Percentiles rank a stretch among this genome's conserved stretches.
These are phyloP conservation scores for Callithrix jacchus DNA, from an alignment of 2,113 vertebrate species.

Conservation along the genomic window DNA sequence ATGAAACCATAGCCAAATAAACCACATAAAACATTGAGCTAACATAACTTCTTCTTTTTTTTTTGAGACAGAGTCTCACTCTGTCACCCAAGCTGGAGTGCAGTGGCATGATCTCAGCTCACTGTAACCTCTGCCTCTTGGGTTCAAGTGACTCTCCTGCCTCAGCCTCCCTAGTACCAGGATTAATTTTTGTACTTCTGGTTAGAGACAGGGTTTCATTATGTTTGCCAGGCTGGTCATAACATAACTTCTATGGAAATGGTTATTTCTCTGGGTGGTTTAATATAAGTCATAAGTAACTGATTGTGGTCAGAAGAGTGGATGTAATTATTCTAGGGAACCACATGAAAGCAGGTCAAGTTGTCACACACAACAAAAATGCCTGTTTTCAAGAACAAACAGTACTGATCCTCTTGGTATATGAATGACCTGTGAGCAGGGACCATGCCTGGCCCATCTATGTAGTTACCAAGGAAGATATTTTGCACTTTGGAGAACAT, in stretches of 20 bases:
- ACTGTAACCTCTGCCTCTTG: too few relatives aligned
- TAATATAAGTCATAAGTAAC: conserved; percentile 23
- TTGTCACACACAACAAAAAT: not conserved
- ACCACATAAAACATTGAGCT: not conserved
- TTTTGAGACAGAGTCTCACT: too few relatives aligned
- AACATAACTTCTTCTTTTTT: conserved; percentile 39
- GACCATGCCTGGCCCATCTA: not conserved
- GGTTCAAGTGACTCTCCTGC: too few relatives aligned
- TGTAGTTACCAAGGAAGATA: not conserved
- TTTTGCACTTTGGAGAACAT: not conserved
- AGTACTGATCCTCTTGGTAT: not conserved
- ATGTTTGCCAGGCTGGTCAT: not conserved
- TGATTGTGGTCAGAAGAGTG: conserved; percentile 5
- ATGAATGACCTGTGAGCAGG: not conserved
- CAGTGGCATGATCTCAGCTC: too few relatives aligned
- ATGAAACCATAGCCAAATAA: conserved; percentile 18
- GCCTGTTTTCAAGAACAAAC: not conserved
- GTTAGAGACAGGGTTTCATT: too few relatives aligned
- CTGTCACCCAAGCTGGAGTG: too few relatives aligned
- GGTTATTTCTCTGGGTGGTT: conserved; percentile 26
- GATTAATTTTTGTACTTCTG: too few relatives aligned
- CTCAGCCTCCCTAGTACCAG: too few relatives aligned
- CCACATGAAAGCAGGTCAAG: conserved; percentile 37
- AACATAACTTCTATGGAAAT: conserved; percentile 52
- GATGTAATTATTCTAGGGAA: not conserved